These are phyloP conservation scores for Hippasteria phrygiana DNA, from an alignment of 53 echinoderm and acorn worm species.

Conservation along the genomic window DNA sequence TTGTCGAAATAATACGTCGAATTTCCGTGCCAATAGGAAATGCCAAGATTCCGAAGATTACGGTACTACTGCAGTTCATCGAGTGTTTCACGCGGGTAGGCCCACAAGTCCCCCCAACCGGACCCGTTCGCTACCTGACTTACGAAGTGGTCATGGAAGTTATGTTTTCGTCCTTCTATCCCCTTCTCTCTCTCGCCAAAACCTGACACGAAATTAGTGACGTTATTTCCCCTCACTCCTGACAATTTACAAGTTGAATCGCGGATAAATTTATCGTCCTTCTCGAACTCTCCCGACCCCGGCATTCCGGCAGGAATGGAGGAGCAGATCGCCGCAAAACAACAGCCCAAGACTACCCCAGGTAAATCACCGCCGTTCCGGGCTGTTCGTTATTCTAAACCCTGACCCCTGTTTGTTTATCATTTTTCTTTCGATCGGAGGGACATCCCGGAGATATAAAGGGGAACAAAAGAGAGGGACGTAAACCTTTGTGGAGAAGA, in stretches of 20 bases:
- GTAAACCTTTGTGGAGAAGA: not conserved
- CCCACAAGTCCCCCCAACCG: not conserved
- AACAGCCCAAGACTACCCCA: not conserved
- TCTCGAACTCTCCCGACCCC: constrained; percentile 27
- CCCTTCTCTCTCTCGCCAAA: not conserved
- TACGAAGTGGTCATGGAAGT: not conserved
- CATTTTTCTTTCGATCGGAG: constrained; percentile 7
- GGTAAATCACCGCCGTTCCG: constrained; percentile 39
- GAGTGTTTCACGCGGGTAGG: not conserved
- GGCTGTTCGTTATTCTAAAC: constrained; percentile 20
- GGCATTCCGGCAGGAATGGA: constrained; percentile 32
- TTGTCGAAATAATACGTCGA: too few relatives aligned
- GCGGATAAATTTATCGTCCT: constrained; percentile 59
- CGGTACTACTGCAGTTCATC: too few relatives aligned
- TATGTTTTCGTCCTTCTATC: not conserved
- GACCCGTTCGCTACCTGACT: constrained; percentile 27
- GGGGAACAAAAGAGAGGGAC: not conserved
- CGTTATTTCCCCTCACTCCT: constrained; percentile 11
- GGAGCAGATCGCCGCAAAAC: constrained; percentile 28
- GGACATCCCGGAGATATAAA: not conserved
- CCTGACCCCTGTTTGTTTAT: constrained; percentile 58
- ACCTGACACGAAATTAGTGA: constrained; percentile 44
- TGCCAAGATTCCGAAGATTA: too few relatives aligned
- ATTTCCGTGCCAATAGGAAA: too few relatives aligned
- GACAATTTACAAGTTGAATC: constrained; percentile 40